Conservation (phyloP, 2,113 vertebrate species). For the Scomber scombrus region DNA sequence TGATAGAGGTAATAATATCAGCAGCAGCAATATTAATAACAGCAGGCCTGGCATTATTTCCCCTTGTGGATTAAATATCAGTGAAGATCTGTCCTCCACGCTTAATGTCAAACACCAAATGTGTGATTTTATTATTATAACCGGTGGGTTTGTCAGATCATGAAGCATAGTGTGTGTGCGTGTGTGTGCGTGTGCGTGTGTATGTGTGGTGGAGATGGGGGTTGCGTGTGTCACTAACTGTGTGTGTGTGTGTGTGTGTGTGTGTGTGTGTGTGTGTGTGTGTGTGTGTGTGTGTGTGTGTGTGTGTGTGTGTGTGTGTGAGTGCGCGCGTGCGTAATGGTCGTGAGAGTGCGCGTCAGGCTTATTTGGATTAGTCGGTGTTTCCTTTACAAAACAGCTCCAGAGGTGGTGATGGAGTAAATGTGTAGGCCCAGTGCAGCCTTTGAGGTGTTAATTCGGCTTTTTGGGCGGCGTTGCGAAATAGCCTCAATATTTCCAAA, state of each 20-base stretch:
- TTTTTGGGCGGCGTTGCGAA: conserved; percentile 27
- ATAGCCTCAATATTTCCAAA: conserved; percentile 14
- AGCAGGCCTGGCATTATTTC: neutral
- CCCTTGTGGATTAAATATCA: conserved; percentile 20
- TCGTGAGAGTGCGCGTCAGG: conserved; percentile 71
- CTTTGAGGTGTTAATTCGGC: conserved; percentile 21
- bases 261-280: too few species aligned
- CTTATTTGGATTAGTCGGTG: conserved; percentile 73
- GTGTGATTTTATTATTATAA: conserved; percentile 34
- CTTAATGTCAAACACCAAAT: conserved; percentile 25
- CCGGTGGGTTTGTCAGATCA: conserved; percentile 52
- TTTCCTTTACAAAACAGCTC: conserved; percentile 68
- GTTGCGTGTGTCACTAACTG: conserved; percentile 51
- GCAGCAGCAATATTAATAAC: conserved; percentile 7
- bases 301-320: conserved; percentile 11
- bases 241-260: too few species aligned
- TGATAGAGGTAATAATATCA: conserved; percentile 28
- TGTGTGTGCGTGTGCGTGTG: conserved; percentile 32
- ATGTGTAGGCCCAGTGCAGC: conserved; percentile 41
- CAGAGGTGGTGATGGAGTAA: conserved; percentile 56
- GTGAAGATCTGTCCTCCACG: neutral
- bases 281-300: neutral
- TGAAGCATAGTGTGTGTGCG: conserved; percentile 46
- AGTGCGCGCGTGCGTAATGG: conserved; percentile 53
- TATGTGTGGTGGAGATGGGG: conserved; percentile 47